Evolutionary conservation across 2,888 invertebrate species (phyloP), one percentile per base, ranked within the genome.

Genomic region (Tethea ocularis): DNA sequence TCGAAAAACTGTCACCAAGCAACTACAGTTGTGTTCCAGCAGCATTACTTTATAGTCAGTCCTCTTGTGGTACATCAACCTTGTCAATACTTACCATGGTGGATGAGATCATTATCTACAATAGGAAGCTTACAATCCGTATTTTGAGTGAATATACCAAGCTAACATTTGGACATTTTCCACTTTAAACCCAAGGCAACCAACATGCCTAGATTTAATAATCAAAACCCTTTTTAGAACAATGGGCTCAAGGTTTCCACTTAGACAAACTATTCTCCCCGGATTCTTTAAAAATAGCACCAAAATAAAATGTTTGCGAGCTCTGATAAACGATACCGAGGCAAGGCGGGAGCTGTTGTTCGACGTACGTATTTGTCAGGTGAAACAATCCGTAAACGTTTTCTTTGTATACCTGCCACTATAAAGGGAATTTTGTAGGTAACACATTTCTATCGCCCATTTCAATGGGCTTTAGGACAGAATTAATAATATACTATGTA

Each of bases 331-430:
- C 46, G 46, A 46, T 8, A 46, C 17, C 17, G 46, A 46, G 15
- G 20, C 46, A 20, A 20, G 46, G 46, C 20, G 2, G 46, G 46
- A 1, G 17, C 20, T 46, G 46, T 46, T 46, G 20, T 20, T 20
- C 46, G 20, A 20, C 46, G 46, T 46, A 20, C 17, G 46, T 46
- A 46, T 20, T 46, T 46, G 46, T 46, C 46, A 46, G 46, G 46
- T 46, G 46, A 46, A 17, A 46, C 46, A 46, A 46, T 20, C 46
- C 17, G 46, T 46, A 46, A 46, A 46, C 20, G 1, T 46, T 46
- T 46, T 46, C 46, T 17, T 20, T 20, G 46, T 20, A 46, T 10
- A n/a, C n/a, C n/a, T n/a, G n/a, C n/a, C 46, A 20, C 10, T 46
- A 38, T 7, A 38, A 38, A 20, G 46, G 2, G 20, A 46, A 46